phyloP scores from a whole-genome alignment of 2,888 invertebrate species.

The Ganaspis brasiliensis region DNA sequence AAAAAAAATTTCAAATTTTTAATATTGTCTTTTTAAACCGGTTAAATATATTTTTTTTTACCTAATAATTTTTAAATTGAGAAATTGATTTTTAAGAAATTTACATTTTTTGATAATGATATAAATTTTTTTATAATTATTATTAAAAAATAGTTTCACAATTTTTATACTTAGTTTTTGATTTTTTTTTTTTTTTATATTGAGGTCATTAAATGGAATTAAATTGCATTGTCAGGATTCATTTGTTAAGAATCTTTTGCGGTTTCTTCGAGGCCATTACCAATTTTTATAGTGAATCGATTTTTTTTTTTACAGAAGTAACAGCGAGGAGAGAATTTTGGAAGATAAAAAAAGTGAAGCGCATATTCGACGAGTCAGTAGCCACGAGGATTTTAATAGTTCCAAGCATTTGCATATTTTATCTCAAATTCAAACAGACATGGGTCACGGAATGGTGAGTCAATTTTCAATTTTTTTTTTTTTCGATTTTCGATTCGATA shows the following conservation, averaged over 20 bases:
- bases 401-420: slow-evolving; percentile 74
- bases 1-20: slow-evolving; percentile 24
- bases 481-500: background rate
- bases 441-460: slow-evolving; percentile 80
- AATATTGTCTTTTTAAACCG: too few species aligned
- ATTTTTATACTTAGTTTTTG: background rate
- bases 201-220: slow-evolving; percentile 5
- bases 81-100: too few species aligned
- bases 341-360: slow-evolving; percentile 69
- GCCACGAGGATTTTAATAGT: slow-evolving; percentile 84
- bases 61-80: too few species aligned
- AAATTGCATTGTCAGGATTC: background rate
- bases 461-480: slow-evolving; percentile 52
- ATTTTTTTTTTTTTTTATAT: background rate
- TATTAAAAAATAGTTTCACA: too few species aligned
- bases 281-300: too few species aligned
- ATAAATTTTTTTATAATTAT: too few species aligned
- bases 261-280: too few species aligned
- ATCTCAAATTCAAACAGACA: slow-evolving; percentile 75
- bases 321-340: slow-evolving; percentile 78
- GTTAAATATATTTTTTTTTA: too few species aligned
- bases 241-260: background rate
- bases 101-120: too few species aligned
- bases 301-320: slow-evolving; percentile 69
- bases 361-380: slow-evolving; percentile 83